These are phyloP conservation scores for Dasypolia templi DNA, from an alignment of 2,888 invertebrate species.

Conservation along the genomic window DNA sequence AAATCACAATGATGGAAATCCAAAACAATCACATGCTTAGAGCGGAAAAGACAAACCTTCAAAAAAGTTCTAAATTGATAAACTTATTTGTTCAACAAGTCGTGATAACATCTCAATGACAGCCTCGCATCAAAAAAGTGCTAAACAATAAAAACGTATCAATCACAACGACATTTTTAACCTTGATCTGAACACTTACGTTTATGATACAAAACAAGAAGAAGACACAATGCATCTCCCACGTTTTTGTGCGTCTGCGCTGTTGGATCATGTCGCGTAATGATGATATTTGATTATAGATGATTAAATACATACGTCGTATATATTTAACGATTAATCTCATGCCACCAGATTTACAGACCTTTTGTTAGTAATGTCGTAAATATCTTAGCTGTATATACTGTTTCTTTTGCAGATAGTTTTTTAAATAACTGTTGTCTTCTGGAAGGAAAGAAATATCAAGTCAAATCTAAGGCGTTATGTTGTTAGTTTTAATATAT, in stretches of 20 bases:
- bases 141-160: constrained; percentile 43
- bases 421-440: not conserved
- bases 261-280: constrained; percentile 73
- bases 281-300: no score
- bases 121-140: constrained; percentile 24
- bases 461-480: not conserved
- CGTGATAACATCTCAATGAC: constrained; percentile 30
- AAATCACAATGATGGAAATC: not conserved
- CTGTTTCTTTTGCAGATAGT: not conserved
- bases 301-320: no score
- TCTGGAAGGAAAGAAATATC: no score
- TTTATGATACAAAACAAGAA: constrained; percentile 65
- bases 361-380: constrained; percentile 30
- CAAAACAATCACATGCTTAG: not conserved
- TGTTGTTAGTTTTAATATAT: not conserved
- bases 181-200: constrained; percentile 78
- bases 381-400: not conserved
- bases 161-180: constrained; percentile 60
- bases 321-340: constrained; percentile 52
- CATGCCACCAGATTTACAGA: constrained; percentile 42
- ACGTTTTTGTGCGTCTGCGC: constrained; percentile 75
- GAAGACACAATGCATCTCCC: constrained; percentile 72
- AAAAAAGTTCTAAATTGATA: not conserved
- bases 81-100: constrained; percentile 23
- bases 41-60: not conserved